phyloP scores from a whole-genome alignment of 2,113 vertebrate species.

The Thermophis baileyi region DNA sequence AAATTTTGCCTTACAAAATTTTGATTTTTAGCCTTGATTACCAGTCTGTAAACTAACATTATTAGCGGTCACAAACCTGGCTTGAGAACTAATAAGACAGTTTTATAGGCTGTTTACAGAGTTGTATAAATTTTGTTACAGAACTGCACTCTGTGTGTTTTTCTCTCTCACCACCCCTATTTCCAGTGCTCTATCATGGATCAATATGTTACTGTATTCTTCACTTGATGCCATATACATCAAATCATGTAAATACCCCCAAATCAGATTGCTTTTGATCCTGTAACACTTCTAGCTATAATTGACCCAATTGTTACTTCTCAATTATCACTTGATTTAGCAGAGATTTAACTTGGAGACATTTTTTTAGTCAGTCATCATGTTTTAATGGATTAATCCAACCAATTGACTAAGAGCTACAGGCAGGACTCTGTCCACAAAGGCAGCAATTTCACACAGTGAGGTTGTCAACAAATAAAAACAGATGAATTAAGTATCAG shows the following conservation, averaged over 20 bases:
- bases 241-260: not conserved
- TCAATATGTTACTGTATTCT: not conserved
- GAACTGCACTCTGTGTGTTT: not conserved
- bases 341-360: not conserved
- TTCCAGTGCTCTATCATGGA: not conserved
- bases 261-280: not conserved
- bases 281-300: not conserved
- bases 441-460: not conserved
- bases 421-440: not conserved
- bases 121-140: not conserved
- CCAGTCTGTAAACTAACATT: not conserved
- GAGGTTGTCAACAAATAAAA: not conserved
- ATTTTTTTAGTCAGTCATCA: not conserved
- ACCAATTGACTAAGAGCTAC: not conserved
- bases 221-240: not conserved
- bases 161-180: not conserved
- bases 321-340: not conserved
- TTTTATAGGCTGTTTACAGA: not conserved
- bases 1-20: not conserved
- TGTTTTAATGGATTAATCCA: conserved; percentile 1
- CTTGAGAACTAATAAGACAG: not conserved
- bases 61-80: not conserved
- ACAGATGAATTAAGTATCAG: not conserved
- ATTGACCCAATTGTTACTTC: not conserved
- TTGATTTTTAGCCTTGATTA: not conserved